Percentiles rank a stretch among this genome's conserved stretches.
phyloP scores from a whole-genome alignment of 2,797 vertebrate genomes.

The Crenuchus spilurus region DNA sequence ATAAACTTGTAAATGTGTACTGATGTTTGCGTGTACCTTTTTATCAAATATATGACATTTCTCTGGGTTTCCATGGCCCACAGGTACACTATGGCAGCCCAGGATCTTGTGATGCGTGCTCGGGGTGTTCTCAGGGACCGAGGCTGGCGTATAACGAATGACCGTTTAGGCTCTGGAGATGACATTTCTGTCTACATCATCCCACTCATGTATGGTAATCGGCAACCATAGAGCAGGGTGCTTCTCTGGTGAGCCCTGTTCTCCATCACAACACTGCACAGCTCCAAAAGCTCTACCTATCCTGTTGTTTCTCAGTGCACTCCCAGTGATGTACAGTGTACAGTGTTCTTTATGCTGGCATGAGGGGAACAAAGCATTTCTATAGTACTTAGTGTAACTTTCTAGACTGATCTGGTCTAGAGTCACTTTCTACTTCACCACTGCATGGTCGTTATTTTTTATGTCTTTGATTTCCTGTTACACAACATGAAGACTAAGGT shows the following conservation, averaged over 20 bases:
- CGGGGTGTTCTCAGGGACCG: slow-evolving; percentile 85
- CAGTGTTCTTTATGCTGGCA: slow-evolving; percentile 12
- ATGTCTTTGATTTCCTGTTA: slow-evolving; percentile 1
- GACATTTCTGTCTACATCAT: slow-evolving; percentile 97
- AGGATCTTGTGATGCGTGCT: slow-evolving; percentile 88
- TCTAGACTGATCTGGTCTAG: slow-evolving; percentile 45
- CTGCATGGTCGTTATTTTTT: slow-evolving; percentile 60
- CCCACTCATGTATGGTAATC: slow-evolving; percentile 92
- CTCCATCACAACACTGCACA: not conserved
- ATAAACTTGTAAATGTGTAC: no score
- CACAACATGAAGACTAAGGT: not conserved
- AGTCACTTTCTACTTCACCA: slow-evolving; percentile 61
- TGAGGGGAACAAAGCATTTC: not conserved
- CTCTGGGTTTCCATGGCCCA: no score
- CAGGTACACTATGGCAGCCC: slow-evolving; percentile 86
- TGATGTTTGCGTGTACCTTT: no score
- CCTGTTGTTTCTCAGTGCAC: slow-evolving; percentile 18
- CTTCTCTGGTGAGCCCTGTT: not conserved
- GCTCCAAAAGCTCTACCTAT: slow-evolving; percentile 15
- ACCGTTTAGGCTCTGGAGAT: slow-evolving; percentile 93
- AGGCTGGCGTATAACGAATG: slow-evolving; percentile 87
- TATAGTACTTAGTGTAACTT: slow-evolving; percentile 14
- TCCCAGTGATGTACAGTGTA: slow-evolving; percentile 22
- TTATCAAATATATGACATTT: no score
- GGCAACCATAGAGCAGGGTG: slow-evolving; percentile 71